A percentile compares a stretch with the other conserved stretches of the same genome.
Evolutionary conservation across 2,797 vertebrate genomes (phyloP).

Genomic region (Vultur gryphus): DNA sequence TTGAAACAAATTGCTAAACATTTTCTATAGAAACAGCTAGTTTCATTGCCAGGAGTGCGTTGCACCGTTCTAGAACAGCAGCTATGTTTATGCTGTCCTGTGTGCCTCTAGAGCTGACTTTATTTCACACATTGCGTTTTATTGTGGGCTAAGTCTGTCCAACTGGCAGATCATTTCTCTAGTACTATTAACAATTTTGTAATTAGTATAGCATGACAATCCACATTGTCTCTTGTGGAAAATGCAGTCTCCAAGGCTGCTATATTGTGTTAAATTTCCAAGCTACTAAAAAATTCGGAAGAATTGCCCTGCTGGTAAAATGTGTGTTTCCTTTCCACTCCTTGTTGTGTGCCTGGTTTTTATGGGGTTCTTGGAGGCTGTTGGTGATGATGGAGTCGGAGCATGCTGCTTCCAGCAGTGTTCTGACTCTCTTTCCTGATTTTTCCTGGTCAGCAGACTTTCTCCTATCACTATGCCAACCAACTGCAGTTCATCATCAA

Average conservation of each 20-base stretch:
- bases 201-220: neutral
- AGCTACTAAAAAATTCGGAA: neutral
- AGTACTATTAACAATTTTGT: neutral
- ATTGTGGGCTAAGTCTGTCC: neutral
- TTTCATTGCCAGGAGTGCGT: neutral
- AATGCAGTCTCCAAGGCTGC: neutral
- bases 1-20: neutral
- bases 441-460: neutral
- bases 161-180: neutral
- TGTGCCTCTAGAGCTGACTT: neutral
- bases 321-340: neutral
- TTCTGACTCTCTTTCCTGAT: neutral
- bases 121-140: neutral
- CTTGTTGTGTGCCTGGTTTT: neutral
- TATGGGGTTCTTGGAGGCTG: neutral
- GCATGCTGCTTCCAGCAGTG: neutral
- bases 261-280: neutral
- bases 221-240: neutral
- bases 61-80: neutral
- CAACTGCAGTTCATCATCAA: neutral
- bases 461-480: neutral
- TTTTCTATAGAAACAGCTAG: neutral
- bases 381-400: neutral
- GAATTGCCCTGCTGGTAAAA: neutral
- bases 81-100: neutral